These are phyloP conservation scores for Hypsibius dujardini DNA, from an alignment of 1,140 invertebrate species.

Conservation along the genomic window DNA sequence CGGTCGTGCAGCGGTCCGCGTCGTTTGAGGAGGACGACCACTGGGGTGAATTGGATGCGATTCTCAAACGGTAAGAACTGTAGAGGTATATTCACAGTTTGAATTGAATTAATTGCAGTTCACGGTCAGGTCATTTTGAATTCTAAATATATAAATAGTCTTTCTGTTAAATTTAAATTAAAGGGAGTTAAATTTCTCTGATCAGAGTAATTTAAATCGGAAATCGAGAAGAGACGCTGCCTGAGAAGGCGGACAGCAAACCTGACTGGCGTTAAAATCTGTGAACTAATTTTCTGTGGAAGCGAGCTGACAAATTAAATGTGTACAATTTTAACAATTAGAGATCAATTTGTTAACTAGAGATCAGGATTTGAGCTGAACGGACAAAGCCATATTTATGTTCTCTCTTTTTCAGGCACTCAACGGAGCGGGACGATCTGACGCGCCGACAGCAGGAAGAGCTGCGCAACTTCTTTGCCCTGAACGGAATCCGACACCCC, in stretches of 20 bases:
- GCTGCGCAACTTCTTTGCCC: slow-evolving; percentile 3
- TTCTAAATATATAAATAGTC: too few species aligned
- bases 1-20: background rate
- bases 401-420: slow-evolving; percentile 3
- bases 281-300: too few species aligned
- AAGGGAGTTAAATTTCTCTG: background rate
- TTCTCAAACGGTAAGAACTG: background rate
- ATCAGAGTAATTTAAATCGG: background rate
- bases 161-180: too few species aligned
- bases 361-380: background rate
- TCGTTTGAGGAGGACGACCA: background rate
- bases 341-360: background rate
- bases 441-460: slow-evolving; percentile 6
- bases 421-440: slow-evolving; percentile 4
- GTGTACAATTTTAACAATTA: background rate
- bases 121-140: background rate
- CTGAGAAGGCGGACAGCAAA: too few species aligned
- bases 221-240: too few species aligned
- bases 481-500: background rate
- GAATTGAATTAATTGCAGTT: background rate
- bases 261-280: too few species aligned
- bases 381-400: background rate
- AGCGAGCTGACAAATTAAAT: background rate
- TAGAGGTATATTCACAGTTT: background rate
- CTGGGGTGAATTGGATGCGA: background rate